Evolutionary conservation across 2,888 invertebrate genomes (phyloP).

Genomic region (Cybosia mesomella): DNA sequence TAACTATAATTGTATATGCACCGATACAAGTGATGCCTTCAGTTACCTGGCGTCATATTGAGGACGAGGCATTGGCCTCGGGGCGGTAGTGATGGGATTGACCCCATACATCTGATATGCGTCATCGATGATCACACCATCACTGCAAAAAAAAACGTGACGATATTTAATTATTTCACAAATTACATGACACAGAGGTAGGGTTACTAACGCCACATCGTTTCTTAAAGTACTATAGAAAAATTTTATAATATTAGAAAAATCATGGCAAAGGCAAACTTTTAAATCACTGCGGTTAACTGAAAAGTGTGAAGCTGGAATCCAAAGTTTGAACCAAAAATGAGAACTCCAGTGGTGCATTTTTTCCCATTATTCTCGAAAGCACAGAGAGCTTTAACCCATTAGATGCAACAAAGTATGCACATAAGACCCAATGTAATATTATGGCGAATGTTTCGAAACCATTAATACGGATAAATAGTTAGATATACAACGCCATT

Average conservation of each 20-base stretch:
- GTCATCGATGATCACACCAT: constrained; percentile 75
- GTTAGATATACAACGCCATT: neutral
- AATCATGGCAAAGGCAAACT: too few relatives aligned
- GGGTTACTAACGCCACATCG: too few relatives aligned
- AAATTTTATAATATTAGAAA: neutral
- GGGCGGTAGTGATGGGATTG: constrained; percentile 67
- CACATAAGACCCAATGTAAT: neutral
- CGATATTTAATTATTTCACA: neutral
- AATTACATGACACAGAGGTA: neutral
- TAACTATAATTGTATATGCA: neutral
- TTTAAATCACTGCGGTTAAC: too few relatives aligned
- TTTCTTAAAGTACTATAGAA: neutral
- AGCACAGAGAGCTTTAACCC: neutral
- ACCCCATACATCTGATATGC: constrained; percentile 78
- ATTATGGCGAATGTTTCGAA: neutral
- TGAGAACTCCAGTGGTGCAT: neutral
- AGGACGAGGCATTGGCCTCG: constrained; percentile 78
- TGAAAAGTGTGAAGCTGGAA: too few relatives aligned
- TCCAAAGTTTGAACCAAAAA: too few relatives aligned
- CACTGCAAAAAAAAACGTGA: constrained; percentile 59
- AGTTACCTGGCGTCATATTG: constrained; percentile 77
- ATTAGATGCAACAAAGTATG: neutral
- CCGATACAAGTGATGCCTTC: constrained; percentile 13
- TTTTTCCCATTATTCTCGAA: neutral
- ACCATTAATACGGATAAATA: neutral